Evolutionary conservation across 2,797 vertebrate species (phyloP).

Genomic region (Cuculus canorus): DNA sequence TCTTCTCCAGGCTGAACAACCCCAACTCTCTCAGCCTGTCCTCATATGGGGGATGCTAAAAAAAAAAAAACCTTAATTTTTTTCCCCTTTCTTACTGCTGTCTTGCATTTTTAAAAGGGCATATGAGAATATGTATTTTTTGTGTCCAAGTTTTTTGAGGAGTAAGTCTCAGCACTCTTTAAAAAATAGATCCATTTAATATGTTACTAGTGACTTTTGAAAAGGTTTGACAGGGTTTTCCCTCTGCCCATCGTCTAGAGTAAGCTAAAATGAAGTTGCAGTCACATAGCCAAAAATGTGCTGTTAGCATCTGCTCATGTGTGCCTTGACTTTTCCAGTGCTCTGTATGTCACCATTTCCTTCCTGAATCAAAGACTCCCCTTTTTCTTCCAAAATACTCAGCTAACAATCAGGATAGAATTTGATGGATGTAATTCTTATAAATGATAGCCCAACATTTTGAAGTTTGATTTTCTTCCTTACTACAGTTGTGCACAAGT

Average conservation of each 20-base stretch:
- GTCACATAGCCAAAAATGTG: neutral
- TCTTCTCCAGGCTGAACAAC: no score
- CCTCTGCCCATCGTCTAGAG: neutral
- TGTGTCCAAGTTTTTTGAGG: neutral
- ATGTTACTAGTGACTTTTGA: neutral
- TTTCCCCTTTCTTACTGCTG: neutral
- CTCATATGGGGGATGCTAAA: no score
- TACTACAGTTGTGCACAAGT: neutral
- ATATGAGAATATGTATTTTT: neutral
- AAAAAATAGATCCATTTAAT: neutral
- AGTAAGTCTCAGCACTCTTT: neutral
- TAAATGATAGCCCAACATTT: neutral
- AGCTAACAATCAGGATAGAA: conserved; percentile 9
- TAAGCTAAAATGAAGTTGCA: neutral
- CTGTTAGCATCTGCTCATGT: neutral
- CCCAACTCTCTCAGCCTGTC: no score
- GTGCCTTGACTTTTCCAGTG: neutral
- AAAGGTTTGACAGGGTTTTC: neutral
- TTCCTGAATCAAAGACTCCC: neutral
- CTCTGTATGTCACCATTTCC: neutral
- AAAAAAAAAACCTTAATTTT: no score
- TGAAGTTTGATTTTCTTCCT: neutral
- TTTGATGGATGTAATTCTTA: neutral
- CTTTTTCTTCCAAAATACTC: neutral
- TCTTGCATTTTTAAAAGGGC: neutral